phyloP scores from a whole-genome alignment of 2,888 invertebrate genomes.

The Himalopsyche anomala region DNA sequence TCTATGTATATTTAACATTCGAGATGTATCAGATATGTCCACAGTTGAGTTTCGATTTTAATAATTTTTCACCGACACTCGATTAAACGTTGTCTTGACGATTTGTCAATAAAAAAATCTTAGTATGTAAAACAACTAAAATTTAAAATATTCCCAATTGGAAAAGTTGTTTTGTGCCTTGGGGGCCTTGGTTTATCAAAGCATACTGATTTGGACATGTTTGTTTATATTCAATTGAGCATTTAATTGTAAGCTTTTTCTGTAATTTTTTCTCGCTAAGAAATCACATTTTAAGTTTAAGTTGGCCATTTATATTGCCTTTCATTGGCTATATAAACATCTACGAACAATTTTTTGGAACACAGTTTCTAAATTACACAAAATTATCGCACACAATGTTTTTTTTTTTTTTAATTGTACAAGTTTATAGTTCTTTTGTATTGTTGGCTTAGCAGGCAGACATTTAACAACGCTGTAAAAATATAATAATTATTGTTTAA shows the following conservation, averaged over 20 bases:
- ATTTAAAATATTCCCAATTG: background rate
- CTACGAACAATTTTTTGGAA: constrained; percentile 8
- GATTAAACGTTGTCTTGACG: background rate
- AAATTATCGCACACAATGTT: constrained; percentile 38
- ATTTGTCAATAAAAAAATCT: background rate
- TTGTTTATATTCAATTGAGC: constrained; percentile 46
- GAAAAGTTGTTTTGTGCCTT: constrained; percentile 26
- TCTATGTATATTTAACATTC: constrained; percentile 53
- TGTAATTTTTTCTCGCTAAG: constrained; percentile 14
- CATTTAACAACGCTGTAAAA: constrained; percentile 55
- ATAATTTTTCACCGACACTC: background rate
- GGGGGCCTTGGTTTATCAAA: constrained; percentile 13
- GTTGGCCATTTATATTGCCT: constrained; percentile 14
- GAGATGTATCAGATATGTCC: constrained; percentile 50
- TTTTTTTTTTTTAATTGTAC: background rate
- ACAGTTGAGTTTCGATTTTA: background rate
- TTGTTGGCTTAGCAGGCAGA: constrained; percentile 34
- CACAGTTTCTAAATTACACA: constrained; percentile 23
- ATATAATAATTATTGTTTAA: constrained; percentile 55
- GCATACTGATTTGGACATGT: constrained; percentile 12
- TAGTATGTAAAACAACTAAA: background rate
- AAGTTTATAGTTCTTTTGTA: constrained; percentile 12
- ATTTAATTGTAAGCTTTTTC: constrained; percentile 56
- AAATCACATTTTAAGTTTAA: background rate
- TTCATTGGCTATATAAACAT: background rate